These are phyloP conservation scores for Drosophila carrolli DNA, from an alignment of 1,140 invertebrate genomes.

Conservation along the genomic window DNA sequence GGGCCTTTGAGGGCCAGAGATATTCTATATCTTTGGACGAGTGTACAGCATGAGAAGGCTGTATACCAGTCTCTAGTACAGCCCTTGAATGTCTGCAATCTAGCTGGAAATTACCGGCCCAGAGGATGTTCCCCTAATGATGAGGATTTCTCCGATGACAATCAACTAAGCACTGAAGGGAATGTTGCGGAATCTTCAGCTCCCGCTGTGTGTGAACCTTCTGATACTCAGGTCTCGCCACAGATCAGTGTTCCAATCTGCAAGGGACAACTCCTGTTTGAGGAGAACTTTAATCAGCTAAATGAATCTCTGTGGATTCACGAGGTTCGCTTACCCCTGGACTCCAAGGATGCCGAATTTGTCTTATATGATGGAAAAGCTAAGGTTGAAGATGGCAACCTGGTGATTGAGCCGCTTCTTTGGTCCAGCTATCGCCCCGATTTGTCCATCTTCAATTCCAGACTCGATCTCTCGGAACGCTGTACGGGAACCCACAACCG, in stretches of 20 bases:
- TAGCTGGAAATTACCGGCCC: constrained; percentile 44
- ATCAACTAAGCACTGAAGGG: neutral
- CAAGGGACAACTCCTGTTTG: constrained; percentile 65
- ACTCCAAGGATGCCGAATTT: constrained; percentile 66
- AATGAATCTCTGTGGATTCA: constrained; percentile 66
- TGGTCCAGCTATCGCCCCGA: constrained; percentile 69
- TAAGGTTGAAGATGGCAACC: constrained; percentile 27
- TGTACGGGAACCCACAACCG: constrained; percentile 64
- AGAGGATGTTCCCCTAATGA: constrained; percentile 12
- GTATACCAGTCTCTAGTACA: constrained; percentile 51
- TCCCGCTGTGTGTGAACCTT: constrained; percentile 9
- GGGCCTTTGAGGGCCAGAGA: constrained; percentile 46
- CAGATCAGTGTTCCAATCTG: constrained; percentile 37
- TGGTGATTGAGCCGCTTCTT: constrained; percentile 53
- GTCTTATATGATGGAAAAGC: constrained; percentile 67
- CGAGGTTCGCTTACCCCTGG: constrained; percentile 64
- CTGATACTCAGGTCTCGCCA: neutral
- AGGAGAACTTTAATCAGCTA: constrained; percentile 67
- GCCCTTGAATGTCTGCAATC: constrained; percentile 41
- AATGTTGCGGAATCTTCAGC: neutral
- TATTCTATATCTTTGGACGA: constrained; percentile 68
- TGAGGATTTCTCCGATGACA: constrained; percentile 11
- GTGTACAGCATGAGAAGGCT: constrained; percentile 63
- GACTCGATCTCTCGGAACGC: constrained; percentile 58
- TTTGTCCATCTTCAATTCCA: constrained; percentile 40